Evolutionary conservation across 2,888 invertebrate genomes (phyloP), one percentile per base, ranked within the genome.

Genomic region (Lepidocyrtinus sp.): DNA sequence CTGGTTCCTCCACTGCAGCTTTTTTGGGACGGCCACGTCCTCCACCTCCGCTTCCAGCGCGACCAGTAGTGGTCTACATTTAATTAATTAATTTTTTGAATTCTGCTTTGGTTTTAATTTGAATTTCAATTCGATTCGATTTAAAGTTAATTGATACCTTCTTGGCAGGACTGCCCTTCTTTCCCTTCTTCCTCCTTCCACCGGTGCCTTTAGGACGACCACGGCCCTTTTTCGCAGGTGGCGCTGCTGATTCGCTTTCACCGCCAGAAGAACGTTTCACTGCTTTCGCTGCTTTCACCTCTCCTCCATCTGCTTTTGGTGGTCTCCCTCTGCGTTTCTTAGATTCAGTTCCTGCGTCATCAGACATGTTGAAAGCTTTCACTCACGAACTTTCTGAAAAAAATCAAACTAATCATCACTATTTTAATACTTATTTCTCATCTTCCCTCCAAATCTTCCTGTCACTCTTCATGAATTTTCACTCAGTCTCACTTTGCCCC

Each of bases 131-230:
- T n/a, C 17, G 61, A 17, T 17, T 9, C 5, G 19, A 9, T 17
- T 27, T 15, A 65, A 19, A 75, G 17, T 27, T n/a, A n/a, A 2
- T 69, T 12, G 2, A 27, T 89, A n/a, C 88, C 87, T 81, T 81
- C 86, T 90, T 90, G 12, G 89, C 86, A 1, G 75, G 74, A 26
- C 61, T 63, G 25, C n/a, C 59, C 45, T 65, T 73, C 79, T 75
- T 82, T 19, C 45, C 81, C 81, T 87, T 87, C 21, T 88, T 88
- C 88, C 90, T 91, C 87, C 90, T 91, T 45, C 85, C 85, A 63
- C 89, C 90, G 69, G 90, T 89, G 24, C 91, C 91, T 87, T 91
- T 91, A 27, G 91, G 91, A 81, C 91, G 88, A 61, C 91, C 91
- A 55, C 91, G 89, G 9, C 91, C 91, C 70, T 91, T 88, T 86